Base-by-base conservation (phyloP, 2,888 invertebrate species). In the Yponomeuta sedellus region DNA sequence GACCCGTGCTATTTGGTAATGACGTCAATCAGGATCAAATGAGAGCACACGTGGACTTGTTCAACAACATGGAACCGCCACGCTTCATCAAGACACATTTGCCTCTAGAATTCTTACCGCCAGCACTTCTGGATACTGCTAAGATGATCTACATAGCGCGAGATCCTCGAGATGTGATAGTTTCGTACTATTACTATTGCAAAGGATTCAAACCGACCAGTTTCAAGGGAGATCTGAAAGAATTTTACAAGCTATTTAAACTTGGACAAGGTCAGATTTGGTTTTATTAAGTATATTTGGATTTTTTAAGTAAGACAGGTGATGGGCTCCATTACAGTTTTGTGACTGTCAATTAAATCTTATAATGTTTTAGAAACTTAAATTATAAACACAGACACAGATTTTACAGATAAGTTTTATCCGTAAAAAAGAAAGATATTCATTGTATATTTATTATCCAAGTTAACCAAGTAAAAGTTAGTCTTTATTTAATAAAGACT, bases 91-190 rank as follows among this genome's bases (percentile, higher is more conserved):
- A 90, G 70, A 95, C 96, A 0, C 97, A 97, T 80, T 92, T 97
- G 69, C 96, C 97, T 0, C 92, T 96, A 66, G 94, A 94, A 16
- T 85, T 96, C 3, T 78, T 97, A 56, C 95, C 96, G 0, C 93
- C 93, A 0, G 86, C 88, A 68, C 80, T 94, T 8, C 81, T 94
- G 66, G 87, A 92, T n/a, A 74, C 76, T 66, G 78, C 88, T 25
- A 81, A 95, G 93, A 87, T 97, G 22, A 93, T 97, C 63, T 97
- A 97, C 76, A 94, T 97, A 0, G 95, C 96, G 0, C 92, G 97
- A 66, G 96, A 97, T 83, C 97, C 97, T 0, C 95, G 96, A 79
- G 97, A 97, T 80, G 96, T 96, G 0, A 94, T 94, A 0, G 95
- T 97, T 0, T 97, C 97, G 0, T 97, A 94, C 81, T 97, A 95